phyloP scores from a whole-genome alignment of 2,113 vertebrate species.

The Elachura formosa region DNA sequence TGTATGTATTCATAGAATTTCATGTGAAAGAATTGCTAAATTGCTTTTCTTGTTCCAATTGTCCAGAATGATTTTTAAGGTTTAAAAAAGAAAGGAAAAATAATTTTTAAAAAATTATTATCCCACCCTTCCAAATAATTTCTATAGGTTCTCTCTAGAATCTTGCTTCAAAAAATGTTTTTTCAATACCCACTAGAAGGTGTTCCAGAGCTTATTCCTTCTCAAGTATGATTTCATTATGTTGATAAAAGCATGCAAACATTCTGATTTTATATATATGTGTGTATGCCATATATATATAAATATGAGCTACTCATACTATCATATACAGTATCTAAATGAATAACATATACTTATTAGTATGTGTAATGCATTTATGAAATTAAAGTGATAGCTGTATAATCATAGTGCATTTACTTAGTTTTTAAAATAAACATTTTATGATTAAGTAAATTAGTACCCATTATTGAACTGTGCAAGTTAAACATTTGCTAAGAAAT shows the following conservation, averaged over 20 bases:
- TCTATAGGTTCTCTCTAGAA: background rate
- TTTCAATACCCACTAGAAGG: background rate
- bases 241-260: background rate
- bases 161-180: background rate
- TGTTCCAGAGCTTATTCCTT: background rate
- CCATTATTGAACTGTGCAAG: slow-evolving; percentile 9
- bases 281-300: background rate
- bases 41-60: background rate
- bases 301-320: background rate
- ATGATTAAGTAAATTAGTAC: slow-evolving; percentile 11
- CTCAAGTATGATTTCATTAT: background rate
- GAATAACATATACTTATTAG: background rate
- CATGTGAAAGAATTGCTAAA: background rate
- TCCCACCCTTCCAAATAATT: fast-evolving
- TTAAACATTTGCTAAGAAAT: slow-evolving; percentile 30
- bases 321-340: background rate
- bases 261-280: background rate
- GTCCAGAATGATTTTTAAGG: background rate
- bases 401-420: slow-evolving; percentile 1
- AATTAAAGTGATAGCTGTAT: background rate
- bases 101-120: background rate
- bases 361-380: background rate
- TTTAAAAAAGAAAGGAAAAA: background rate
- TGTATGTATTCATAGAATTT: background rate
- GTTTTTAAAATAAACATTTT: slow-evolving; percentile 28